Evolutionary conservation across 2,888 invertebrate genomes (phyloP), one percentile per base, ranked within the genome.

Genomic region (Pheosia gnoma): DNA sequence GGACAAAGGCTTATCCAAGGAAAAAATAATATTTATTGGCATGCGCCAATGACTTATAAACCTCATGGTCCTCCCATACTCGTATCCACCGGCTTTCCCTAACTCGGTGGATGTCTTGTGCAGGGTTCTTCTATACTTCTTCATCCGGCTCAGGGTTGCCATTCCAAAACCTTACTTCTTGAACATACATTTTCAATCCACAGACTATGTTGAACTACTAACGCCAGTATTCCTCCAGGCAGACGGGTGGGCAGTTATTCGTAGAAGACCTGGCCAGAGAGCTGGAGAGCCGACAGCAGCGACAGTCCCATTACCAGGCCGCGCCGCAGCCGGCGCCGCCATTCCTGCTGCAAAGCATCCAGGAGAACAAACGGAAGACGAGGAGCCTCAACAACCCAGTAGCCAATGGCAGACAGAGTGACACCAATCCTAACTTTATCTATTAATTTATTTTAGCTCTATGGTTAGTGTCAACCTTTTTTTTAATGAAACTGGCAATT

Each of bases 371-470:
- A 67, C 77, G 82, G 61, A 88, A 83, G 74, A 84, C 79, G 68
- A 79, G 85, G 49, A 75, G 64, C 53, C 77, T 83, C 8, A 65
- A 74, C 62, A 89, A 88, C 70, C 86, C 86, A 0, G 73, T 78
- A 7, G 82, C 83, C 0, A 87, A 82, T 52, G 84, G 83, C 52
- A 79, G 88, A 10, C 89, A 87, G 68, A 91, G 89, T 66, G 89
- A 89, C 0, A 89, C 90, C 0, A 93, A 93, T 65, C 90, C 92
- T 5, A 92, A 92, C 79, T 93, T 91, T 68, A 92, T 91, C 57
- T 92, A 90, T 72, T 92, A 83, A 65, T 25, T 25, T 25, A 1
- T 1, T 25, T 25, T 25, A 25, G 25, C 25, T 25, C 25, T 25
- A 25, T 25, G 25, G 25, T 25, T 25, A 25, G 25, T 25, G 25